These are phyloP conservation scores for Subanguina moxae DNA, from an alignment of 1,140 invertebrate species.

Conservation along the genomic window DNA sequence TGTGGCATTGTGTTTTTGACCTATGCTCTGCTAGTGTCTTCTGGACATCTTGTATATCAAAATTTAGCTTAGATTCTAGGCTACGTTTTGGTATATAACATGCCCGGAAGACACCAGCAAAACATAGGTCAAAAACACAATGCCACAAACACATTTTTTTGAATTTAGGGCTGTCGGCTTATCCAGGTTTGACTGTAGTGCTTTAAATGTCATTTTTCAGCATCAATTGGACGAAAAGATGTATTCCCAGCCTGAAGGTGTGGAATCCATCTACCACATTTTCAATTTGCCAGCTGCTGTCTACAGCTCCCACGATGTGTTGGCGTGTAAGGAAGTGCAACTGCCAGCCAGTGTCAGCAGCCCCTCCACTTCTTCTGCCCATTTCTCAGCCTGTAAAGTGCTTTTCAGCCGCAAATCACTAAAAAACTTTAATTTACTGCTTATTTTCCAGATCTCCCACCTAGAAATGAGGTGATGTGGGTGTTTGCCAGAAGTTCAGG, in stretches of 20 bases:
- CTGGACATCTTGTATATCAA: no score
- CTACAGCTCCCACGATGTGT: slow-evolving; percentile 21
- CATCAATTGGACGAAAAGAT: slow-evolving; percentile 37
- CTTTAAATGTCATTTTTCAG: slow-evolving; percentile 19
- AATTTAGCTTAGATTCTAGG: no score
- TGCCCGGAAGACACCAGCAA: no score
- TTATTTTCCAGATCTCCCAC: slow-evolving; percentile 16
- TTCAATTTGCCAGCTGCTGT: slow-evolving; percentile 25
- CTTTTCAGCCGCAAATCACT: no score
- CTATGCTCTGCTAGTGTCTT: no score
- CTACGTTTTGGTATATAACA: no score
- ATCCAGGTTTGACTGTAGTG: no score
- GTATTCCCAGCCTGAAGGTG: slow-evolving; percentile 7
- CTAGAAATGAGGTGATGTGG: slow-evolving; percentile 29
- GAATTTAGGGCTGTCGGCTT: no score
- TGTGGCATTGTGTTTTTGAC: no score
- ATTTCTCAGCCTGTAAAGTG: background rate
- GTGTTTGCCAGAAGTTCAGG: slow-evolving; percentile 30
- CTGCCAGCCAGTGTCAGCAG: slow-evolving; percentile 11
- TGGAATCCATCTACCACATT: slow-evolving; percentile 30
- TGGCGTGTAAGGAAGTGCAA: slow-evolving; percentile 34
- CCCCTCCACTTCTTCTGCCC: no score
- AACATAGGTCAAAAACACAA: no score
- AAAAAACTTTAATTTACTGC: background rate
- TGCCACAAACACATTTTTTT: no score